Conservation (phyloP, 2,797 vertebrate genomes). For the Buceros bicornis region DNA sequence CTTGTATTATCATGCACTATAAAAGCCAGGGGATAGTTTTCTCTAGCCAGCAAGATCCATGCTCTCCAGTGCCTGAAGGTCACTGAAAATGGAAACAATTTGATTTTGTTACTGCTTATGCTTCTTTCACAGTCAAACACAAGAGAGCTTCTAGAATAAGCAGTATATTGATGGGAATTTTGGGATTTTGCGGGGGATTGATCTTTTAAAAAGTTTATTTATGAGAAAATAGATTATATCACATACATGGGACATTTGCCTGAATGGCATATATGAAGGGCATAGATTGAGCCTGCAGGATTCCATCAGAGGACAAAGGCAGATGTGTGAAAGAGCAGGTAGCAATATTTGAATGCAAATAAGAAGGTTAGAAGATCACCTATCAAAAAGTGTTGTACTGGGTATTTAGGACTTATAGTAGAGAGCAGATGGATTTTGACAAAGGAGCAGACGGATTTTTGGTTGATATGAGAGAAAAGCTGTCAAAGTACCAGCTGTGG, state of each 20-base stretch:
- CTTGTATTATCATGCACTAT: not conserved
- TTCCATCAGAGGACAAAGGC: not conserved
- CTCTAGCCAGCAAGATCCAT: not conserved
- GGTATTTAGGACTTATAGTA: not conserved
- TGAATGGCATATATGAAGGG: not conserved
- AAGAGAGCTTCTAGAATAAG: not conserved
- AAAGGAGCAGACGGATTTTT: constrained; percentile 36
- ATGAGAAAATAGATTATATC: not conserved
- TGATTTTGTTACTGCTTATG: not conserved
- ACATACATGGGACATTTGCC: not conserved
- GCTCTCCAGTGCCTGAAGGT: not conserved
- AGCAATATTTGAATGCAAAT: constrained; percentile 4
- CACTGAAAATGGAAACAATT: not conserved
- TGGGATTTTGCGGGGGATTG: not conserved
- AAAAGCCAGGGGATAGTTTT: not conserved
- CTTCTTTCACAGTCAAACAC: not conserved
- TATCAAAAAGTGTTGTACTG: not conserved
- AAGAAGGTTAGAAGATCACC: not conserved
- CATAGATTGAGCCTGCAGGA: not conserved
- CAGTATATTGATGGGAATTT: not conserved
- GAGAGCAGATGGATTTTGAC: constrained; percentile 51
- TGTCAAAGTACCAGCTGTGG: constrained; percentile 57
- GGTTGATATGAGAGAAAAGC: constrained; percentile 16
- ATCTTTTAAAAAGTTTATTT: not conserved
- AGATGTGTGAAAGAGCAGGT: not conserved